These are phyloP conservation scores for Anseranas semipalmata DNA, from an alignment of 2,113 vertebrate genomes.

Conservation along the genomic window DNA sequence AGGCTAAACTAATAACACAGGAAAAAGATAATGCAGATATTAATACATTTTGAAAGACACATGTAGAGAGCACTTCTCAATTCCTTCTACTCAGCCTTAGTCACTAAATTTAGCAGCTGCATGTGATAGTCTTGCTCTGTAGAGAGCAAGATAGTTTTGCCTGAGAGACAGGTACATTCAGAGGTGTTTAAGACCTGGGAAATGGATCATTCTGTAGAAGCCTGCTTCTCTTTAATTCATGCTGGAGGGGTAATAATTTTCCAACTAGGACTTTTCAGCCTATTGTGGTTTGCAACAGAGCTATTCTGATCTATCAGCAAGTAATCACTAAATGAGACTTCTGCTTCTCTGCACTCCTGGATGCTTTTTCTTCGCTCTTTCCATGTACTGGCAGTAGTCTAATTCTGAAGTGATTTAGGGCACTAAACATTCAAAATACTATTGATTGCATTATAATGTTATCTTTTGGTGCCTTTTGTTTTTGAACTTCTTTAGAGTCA, in stretches of 20 bases:
- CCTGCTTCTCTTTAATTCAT: neutral
- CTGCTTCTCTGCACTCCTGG: neutral
- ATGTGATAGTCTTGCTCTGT: neutral
- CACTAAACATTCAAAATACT: neutral
- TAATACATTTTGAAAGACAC: neutral
- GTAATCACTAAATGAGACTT: neutral
- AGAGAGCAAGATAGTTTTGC: too few relatives aligned
- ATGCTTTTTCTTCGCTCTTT: neutral
- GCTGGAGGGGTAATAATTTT: neutral
- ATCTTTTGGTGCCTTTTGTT: neutral
- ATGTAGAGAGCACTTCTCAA: neutral
- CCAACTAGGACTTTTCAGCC: neutral
- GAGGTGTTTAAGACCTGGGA: neutral
- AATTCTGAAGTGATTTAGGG: neutral
- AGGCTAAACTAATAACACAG: neutral
- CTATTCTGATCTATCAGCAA: neutral
- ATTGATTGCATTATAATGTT: neutral
- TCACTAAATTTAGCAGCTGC: neutral
- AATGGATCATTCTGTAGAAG: neutral
- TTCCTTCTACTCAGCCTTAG: neutral
- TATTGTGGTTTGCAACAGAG: neutral
- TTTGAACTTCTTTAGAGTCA: neutral
- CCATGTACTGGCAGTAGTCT: neutral
- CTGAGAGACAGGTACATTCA: neutral
- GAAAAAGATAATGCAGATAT: neutral